Base-by-base conservation (phyloP, 2,113 vertebrate genomes). In the Syrmaticus mikado region DNA sequence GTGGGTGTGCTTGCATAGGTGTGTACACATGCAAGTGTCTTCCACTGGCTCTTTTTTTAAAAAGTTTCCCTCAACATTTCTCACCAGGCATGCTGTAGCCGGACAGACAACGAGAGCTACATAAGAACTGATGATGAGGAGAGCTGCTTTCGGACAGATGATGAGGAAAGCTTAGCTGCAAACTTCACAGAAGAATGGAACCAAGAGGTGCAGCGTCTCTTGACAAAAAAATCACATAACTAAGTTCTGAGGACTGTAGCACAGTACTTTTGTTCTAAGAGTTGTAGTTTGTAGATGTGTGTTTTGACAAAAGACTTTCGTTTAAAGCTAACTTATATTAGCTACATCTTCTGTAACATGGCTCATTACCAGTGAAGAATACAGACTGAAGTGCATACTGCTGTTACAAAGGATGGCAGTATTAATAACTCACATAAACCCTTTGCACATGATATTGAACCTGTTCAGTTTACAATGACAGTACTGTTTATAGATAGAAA, bases 241-340 rank as follows among this genome's bases (percentile, higher is more conserved):
- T 96, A 96, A 85, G 89, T 95, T 96, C 97, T 85, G 97, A 97
- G 90, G 97, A 98, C 97, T 97, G 85, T 97, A 98, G 98, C 91
- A 97, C 98, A 97, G 97, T 97, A 97, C 93, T 97, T 98, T 93
- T 95, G 93, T 98, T 98, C 97, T 98, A 96, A 97, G 95, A 97
- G 95, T 96, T 97, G 95, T 98, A 98, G 98, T 98, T 97, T 92
- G 34, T 98, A 98, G 97, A 75, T 97, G 97, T 98, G 98, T 98
- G 97, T 97, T 98, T 98, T 95, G 91, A 97, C 91, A 91, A 90
- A 94, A 93, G 94, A 92, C 96, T 97, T 98, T 96, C 87, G 93
- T 96, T 98, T 97, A 84, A 96, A 97, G 97, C 92, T 95, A 97
- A 97, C 95, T 94, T 93, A 55, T 87, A 95, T 95, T 98, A 97